A percentile compares a stretch with the other conserved stretches of the same genome.
phyloP scores from a whole-genome alignment of 2,113 vertebrate genomes.

The Brachypteracias leptosomus region DNA sequence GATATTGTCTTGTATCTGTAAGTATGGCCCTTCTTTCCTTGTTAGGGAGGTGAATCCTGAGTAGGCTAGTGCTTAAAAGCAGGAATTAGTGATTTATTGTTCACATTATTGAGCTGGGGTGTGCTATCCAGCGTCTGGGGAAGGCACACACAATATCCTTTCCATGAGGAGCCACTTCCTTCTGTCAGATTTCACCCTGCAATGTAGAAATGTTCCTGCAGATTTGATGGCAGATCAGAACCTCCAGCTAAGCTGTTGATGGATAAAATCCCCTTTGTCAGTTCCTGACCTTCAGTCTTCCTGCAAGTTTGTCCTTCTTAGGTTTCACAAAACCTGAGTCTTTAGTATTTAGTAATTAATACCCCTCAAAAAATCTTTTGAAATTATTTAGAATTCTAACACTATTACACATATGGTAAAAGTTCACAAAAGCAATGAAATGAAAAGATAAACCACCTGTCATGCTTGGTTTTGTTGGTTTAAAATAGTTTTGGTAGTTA shows the following conservation, averaged over 20 bases:
- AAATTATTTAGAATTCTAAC: background rate
- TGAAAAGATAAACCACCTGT: background rate
- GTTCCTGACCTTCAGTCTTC: background rate
- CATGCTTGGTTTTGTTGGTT: background rate
- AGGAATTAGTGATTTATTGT: background rate
- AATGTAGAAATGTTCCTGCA: background rate
- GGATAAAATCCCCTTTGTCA: background rate
- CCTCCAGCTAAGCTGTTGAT: constrained; percentile 2
- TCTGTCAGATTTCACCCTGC: background rate
- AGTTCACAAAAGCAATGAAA: background rate
- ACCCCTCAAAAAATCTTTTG: background rate
- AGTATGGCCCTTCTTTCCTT: background rate
- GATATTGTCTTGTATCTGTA: background rate
- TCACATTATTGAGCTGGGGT: background rate
- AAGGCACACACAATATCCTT: background rate
- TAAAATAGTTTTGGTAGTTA: background rate
- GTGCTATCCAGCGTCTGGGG: background rate
- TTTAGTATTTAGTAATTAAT: background rate
- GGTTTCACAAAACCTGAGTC: background rate
- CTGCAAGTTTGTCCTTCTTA: background rate
- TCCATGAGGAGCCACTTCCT: background rate
- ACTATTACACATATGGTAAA: background rate
- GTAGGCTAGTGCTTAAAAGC: background rate
- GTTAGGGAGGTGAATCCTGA: background rate
- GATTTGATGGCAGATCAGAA: background rate